phyloP scores from a whole-genome alignment of 2,797 vertebrate genomes.

The Eidolon dupreanum region DNA sequence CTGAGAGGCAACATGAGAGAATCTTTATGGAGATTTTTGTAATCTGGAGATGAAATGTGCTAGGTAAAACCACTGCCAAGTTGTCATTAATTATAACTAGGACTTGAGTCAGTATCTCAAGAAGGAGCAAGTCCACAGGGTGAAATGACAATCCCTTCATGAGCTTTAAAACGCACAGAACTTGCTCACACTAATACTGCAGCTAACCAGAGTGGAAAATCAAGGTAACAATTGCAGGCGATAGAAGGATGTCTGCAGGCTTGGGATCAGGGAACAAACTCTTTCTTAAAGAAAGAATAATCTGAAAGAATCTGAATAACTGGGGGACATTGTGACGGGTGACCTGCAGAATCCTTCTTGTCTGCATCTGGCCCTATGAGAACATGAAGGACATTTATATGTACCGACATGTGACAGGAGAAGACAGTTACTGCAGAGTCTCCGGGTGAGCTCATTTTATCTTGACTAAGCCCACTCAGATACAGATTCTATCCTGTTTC shows the following conservation, averaged over 20 bases:
- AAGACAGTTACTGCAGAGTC: not conserved
- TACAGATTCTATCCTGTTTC: not conserved
- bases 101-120: not conserved
- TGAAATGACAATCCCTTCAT: not conserved
- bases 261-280: not conserved
- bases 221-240: not conserved
- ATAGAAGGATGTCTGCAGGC: not conserved
- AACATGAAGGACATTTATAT: not conserved
- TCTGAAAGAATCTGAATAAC: not conserved
- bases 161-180: not conserved
- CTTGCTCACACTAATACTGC: not conserved
- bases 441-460: not conserved
- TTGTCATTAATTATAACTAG: not conserved
- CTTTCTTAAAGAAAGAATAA: not conserved
- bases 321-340: not conserved
- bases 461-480: not conserved
- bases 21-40: not conserved
- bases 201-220: not conserved
- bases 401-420: not conserved
- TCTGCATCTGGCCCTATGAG: not conserved
- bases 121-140: not conserved
- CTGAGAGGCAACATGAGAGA: not conserved
- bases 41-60: conserved; percentile 6
- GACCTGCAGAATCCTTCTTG: not conserved
- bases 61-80: not conserved